Base-by-base conservation (phyloP, 2,888 invertebrate species). In the Baronia brevicornis region DNA sequence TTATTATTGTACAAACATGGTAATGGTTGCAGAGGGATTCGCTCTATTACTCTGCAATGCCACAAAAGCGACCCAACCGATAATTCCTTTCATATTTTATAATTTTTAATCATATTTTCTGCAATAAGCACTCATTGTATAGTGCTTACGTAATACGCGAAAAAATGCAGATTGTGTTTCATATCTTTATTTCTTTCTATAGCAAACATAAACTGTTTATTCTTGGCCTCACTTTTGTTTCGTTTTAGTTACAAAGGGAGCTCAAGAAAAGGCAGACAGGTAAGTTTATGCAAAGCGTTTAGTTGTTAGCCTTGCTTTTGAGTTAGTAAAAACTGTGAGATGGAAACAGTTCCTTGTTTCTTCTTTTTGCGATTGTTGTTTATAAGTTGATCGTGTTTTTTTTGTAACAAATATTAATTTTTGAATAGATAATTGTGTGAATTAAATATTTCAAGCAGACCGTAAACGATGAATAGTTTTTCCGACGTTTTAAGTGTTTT, bases 271-370 rank as follows among this genome's bases (percentile, higher is more conserved):
- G 19, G 19, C 22, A 28, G 29, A 19, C 20, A 36, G 18, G 4
- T 28, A 22, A 28, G 41, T 39, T 39, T 46, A 44, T 41, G 41
- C 33, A 38, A 13, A 45, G 33, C 42, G 38, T 36, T 46, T 33
- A 44, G 46, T 38, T 33, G 49, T 47, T 54, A 49, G 38, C 54
- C 54, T 54, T 52, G 52, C 28, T 22, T n/a, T 20, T 15, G 36
- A 19, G 20, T 23, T 12, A 28, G 24, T 24, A 28, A 28, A 31
- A 32, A 28, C 30, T 13, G 28, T 31, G 30, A 30, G 31, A 31
- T 26, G 31, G 14, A 36, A 32, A 32, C 19, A 8, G 19, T 36
- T 36, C 28, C 36, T 32, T 19, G 36, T 36, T 19, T 8, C 18
- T 27, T 9, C 9, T 26, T 26, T 29, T 14, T 20, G 17, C 15